Evolutionary conservation across 2,888 invertebrate genomes (phyloP), one percentile per base, ranked within the genome.

Genomic region (Sinodicranocentrus sp.): DNA sequence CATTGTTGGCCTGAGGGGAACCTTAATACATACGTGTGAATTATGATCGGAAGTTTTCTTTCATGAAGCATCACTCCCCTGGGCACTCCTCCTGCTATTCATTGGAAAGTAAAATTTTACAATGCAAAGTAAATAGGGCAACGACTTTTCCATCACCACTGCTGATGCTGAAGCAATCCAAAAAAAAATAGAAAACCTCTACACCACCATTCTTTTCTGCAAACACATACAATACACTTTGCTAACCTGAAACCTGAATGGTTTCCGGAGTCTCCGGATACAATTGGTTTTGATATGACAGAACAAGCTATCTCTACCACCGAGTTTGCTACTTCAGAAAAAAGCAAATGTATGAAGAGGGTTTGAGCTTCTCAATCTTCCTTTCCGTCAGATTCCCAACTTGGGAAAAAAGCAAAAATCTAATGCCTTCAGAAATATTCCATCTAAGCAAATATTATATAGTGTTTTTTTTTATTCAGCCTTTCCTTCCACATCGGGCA

Each of bases 201-300:
- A 44, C 67, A 44, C 28, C 48, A 28, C 52, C 43, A 43, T 67
- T 57, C 33, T 26, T 15, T 44, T 21, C 21, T 54, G 39, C 19
- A 5, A 6, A 48, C 25, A 57, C 54, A 39, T 23, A 73, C 61
- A 43, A 43, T 15, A 3, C 13, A 39, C n/a, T n/a, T 48, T n/a
- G 70, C 82, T 63, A 76, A 71, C 76, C 68, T 68, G 48, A 76
- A 85, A 78, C 85, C 80, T 84, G 82, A 84, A 85, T 85, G 75
- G 83, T 83, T 87, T 87, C 86, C 86, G 84, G 84, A 84, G 79
- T 84, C 77, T 82, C 78, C 85, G 85, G 85, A 84, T 87, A 84
- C 86, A 87, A 87, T 85, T 84, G 77, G 78, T 72, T 84, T 85
- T 84, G 76, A 84, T 82, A 75, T 75, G 82, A 82, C 70, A 85